phyloP scores from a whole-genome alignment of 2,888 invertebrate species.

The Anarsia innoxiella region DNA sequence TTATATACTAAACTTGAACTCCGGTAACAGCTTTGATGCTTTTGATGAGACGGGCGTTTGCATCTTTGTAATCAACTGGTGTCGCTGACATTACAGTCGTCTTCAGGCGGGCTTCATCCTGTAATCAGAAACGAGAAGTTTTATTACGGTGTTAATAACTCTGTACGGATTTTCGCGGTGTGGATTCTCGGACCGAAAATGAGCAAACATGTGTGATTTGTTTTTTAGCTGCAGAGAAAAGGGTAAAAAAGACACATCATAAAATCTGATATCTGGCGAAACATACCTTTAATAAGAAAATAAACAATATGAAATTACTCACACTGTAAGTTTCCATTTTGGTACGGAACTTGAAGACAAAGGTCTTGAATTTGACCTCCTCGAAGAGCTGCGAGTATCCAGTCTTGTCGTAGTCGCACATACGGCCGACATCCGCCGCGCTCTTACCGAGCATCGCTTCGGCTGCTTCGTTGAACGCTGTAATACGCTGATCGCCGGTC shows the following conservation, averaged over 20 bases:
- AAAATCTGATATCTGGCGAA: no score
- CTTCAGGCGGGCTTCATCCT: slow-evolving; percentile 90
- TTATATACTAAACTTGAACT: slow-evolving; percentile 61
- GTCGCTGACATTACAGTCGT: slow-evolving; percentile 81
- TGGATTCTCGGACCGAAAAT: no score
- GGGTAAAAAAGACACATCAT: no score
- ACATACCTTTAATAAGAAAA: no score
- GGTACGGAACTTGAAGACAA: slow-evolving; percentile 87
- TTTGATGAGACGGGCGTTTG: slow-evolving; percentile 81
- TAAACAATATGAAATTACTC: no score
- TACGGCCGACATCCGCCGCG: slow-evolving; percentile 85
- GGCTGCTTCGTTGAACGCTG: slow-evolving; percentile 90
- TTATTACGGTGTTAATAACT: no score
- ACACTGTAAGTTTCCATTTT: slow-evolving; percentile 95
- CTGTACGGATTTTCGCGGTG: no score
- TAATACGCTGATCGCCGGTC: slow-evolving; percentile 92
- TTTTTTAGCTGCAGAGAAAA: no score
- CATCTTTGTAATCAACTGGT: slow-evolving; percentile 85
- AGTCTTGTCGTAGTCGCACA: slow-evolving; percentile 80
- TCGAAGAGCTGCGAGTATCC: slow-evolving; percentile 81
- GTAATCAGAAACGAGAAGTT: slow-evolving; percentile 14
- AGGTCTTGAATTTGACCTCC: slow-evolving; percentile 85
- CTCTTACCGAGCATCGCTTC: slow-evolving; percentile 83
- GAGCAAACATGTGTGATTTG: no score
- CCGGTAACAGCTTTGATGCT: slow-evolving; percentile 80